These are phyloP conservation scores for Coecobrya sp. DNA, from an alignment of 2,888 invertebrate species.

Conservation along the genomic window DNA sequence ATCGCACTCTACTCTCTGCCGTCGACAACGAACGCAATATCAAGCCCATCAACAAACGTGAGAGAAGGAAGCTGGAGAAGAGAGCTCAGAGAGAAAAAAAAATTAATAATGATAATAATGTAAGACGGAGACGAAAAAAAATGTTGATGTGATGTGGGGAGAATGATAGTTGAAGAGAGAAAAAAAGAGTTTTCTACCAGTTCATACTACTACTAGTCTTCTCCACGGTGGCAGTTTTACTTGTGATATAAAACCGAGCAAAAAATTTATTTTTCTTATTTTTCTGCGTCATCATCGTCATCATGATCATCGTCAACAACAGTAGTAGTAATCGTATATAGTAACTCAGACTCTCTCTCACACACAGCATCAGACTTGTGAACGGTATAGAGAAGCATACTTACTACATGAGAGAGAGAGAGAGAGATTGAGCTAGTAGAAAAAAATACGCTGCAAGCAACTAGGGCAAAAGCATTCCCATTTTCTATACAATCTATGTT, in stretches of 20 bases:
- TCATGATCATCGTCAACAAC: slow-evolving; percentile 76
- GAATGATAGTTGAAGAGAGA: slow-evolving; percentile 49
- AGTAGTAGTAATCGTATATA: slow-evolving; percentile 14
- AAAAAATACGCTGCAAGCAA: slow-evolving; percentile 77
- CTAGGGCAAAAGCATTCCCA: slow-evolving; percentile 74
- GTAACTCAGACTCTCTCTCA: slow-evolving; percentile 16
- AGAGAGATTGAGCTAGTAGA: background rate
- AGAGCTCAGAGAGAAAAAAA: slow-evolving; percentile 25
- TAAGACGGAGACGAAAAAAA: slow-evolving; percentile 48
- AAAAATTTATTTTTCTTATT: slow-evolving; percentile 74
- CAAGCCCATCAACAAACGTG: slow-evolving; percentile 39
- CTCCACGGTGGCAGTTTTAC: slow-evolving; percentile 64
- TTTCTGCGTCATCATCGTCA: slow-evolving; percentile 80
- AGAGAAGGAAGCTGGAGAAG: slow-evolving; percentile 72
- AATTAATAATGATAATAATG: slow-evolving; percentile 57
- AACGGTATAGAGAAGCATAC: background rate
- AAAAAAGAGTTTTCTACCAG: slow-evolving; percentile 30
- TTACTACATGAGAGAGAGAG: background rate
- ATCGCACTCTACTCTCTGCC: background rate
- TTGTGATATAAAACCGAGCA: slow-evolving; percentile 72
- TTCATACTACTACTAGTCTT: slow-evolving; percentile 1
- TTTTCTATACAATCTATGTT: slow-evolving; percentile 47
- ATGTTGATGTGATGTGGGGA: slow-evolving; percentile 51
- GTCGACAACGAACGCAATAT: slow-evolving; percentile 38
- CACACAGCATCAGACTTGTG: slow-evolving; percentile 34